Percentiles rank a stretch among this genome's conserved stretches.
Evolutionary conservation across 1,140 invertebrate genomes (phyloP).

Genomic region (Pseudomyrmex dendroicus): DNA sequence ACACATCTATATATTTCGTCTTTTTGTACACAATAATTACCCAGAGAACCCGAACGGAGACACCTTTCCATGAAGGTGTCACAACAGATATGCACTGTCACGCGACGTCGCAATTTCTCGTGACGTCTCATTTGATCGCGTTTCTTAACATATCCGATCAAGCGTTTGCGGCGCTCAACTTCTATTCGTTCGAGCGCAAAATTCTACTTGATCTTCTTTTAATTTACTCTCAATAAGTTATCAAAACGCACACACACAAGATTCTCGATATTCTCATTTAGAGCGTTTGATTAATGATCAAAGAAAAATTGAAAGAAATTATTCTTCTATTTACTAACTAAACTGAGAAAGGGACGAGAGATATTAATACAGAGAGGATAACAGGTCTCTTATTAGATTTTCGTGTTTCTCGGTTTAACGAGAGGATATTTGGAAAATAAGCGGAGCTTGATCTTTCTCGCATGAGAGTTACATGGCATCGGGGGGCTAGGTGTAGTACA

Average conservation of each 20-base stretch:
- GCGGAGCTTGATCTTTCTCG: slow-evolving; percentile 31
- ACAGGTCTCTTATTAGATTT: background rate
- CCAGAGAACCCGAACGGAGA: slow-evolving; percentile 36
- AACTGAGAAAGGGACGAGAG: too few relatives aligned
- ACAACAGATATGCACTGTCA: slow-evolving; percentile 68
- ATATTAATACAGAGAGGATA: background rate
- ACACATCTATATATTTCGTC: slow-evolving; percentile 17
- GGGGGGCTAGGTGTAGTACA: slow-evolving; percentile 41
- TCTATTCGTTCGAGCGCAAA: slow-evolving; percentile 13
- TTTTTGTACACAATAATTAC: slow-evolving; percentile 42
- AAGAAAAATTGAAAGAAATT: too few relatives aligned
- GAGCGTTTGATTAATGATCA: too few relatives aligned
- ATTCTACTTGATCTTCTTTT: background rate
- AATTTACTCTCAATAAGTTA: background rate
- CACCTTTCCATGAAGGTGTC: slow-evolving; percentile 5
- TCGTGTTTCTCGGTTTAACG: slow-evolving; percentile 8
- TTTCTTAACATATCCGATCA: background rate
- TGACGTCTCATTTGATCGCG: slow-evolving; percentile 61
- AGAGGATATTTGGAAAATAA: slow-evolving; percentile 41
- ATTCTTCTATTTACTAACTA: too few relatives aligned
- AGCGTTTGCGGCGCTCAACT: slow-evolving; percentile 5
- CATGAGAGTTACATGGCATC: slow-evolving; percentile 27
- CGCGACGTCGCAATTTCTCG: slow-evolving; percentile 72
- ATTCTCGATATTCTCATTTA: too few relatives aligned
- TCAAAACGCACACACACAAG: background rate